These are phyloP conservation scores for Acropora tenuis DNA, from an alignment of 64 coral and sea anemone genomes.

Conservation along the genomic window DNA sequence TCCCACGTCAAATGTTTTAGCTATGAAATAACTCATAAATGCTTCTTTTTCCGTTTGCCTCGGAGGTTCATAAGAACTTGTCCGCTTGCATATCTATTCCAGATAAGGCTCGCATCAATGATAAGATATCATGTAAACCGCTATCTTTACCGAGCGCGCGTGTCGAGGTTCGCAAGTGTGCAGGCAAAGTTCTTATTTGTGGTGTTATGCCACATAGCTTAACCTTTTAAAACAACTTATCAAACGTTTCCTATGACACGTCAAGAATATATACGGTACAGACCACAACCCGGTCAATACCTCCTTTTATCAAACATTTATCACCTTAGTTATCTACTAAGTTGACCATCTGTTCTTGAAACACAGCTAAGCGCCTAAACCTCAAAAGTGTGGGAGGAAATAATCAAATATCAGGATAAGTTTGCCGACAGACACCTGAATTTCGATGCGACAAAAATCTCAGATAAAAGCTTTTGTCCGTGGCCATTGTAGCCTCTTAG, in stretches of 20 bases:
- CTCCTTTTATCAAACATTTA: background rate
- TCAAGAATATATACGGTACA: background rate
- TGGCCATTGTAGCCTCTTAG: background rate
- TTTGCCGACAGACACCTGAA: no score
- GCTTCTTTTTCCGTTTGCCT: no score
- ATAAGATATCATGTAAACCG: no score
- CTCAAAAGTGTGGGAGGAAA: no score
- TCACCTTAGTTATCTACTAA: background rate
- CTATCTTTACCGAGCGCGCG: background rate
- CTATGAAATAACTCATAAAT: no score
- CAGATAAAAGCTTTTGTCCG: background rate
- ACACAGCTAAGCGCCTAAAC: no score
- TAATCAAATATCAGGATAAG: no score
- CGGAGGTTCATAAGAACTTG: no score
- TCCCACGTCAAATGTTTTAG: no score
- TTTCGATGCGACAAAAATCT: background rate
- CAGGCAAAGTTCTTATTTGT: background rate
- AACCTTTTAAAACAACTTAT: background rate
- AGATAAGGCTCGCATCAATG: no score
- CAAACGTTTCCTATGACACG: background rate
- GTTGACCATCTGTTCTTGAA: background rate
- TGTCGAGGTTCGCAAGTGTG: background rate
- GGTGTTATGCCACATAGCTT: no score
- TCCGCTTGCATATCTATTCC: no score
- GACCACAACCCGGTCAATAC: conserved; percentile 25